These are phyloP conservation scores for Drosophila ohnishii DNA, from an alignment of 1,140 invertebrate species.

Conservation along the genomic window DNA sequence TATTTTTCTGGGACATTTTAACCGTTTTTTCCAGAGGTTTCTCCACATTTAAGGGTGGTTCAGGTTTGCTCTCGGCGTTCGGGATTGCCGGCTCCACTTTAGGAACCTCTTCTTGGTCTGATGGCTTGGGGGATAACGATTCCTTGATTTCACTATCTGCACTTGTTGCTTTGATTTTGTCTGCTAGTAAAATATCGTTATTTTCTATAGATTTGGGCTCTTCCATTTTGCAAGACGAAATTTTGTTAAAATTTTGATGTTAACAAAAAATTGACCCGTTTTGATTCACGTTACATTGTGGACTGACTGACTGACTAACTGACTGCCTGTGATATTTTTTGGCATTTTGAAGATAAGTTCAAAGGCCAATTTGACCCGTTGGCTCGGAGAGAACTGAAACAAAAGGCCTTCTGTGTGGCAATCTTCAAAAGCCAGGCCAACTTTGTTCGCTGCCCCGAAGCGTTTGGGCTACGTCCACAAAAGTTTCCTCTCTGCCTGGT, in stretches of 20 bases:
- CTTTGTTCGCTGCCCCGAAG: slow-evolving; percentile 11
- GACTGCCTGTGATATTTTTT: slow-evolving; percentile 4
- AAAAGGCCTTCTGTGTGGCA: slow-evolving; percentile 14
- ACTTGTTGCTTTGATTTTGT: slow-evolving; percentile 12
- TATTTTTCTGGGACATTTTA: background rate
- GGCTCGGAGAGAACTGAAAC: slow-evolving; percentile 10
- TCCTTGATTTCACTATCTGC: slow-evolving; percentile 2
- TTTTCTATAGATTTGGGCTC: background rate
- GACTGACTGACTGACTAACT: slow-evolving; percentile 24
- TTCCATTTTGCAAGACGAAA: slow-evolving; percentile 21
- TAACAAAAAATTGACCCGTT: slow-evolving; percentile 17
- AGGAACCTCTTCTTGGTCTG: too few species aligned
- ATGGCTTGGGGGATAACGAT: background rate
- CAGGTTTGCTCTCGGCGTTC: too few species aligned
- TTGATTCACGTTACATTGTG: slow-evolving; percentile 16
- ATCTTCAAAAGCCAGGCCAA: slow-evolving; percentile 43
- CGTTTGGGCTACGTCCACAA: slow-evolving; percentile 34
- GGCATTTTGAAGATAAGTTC: slow-evolving; percentile 20
- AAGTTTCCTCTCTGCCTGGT: slow-evolving; percentile 43
- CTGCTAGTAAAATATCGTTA: background rate
- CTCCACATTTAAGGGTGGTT: background rate
- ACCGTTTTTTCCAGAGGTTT: background rate
- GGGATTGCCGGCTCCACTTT: background rate
- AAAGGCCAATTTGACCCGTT: slow-evolving; percentile 33
- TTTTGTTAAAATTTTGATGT: background rate